phyloP scores from a whole-genome alignment of 2,888 invertebrate genomes.

The Brenthis hecate region DNA sequence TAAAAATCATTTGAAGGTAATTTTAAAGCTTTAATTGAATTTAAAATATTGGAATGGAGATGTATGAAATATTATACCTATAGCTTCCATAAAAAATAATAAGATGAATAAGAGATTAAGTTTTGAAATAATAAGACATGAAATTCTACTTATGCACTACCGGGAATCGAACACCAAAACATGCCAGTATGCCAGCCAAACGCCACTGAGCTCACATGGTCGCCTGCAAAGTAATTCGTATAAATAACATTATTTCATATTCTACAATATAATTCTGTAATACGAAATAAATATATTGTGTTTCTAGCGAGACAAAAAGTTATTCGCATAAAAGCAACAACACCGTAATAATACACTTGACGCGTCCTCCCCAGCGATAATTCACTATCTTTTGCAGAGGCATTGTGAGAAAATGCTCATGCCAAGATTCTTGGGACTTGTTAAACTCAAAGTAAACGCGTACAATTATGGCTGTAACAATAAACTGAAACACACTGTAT shows the following conservation, averaged over 20 bases:
- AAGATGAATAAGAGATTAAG: too few species aligned
- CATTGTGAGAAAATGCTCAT: constrained; percentile 28
- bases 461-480: constrained; percentile 37
- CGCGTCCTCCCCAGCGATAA: constrained; percentile 18
- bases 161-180: too few species aligned
- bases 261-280: neutral
- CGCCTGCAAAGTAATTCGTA: too few species aligned
- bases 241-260: neutral
- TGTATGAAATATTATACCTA: too few species aligned
- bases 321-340: constrained; percentile 7
- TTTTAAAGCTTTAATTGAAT: neutral
- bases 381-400: constrained; percentile 21
- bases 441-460: constrained; percentile 37
- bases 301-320: constrained; percentile 13
- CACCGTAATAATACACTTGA: constrained; percentile 17
- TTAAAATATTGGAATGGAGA: neutral
- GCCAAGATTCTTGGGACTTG: constrained; percentile 36
- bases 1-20: neutral
- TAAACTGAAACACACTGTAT: constrained; percentile 34
- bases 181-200: too few species aligned
- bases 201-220: too few species aligned
- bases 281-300: neutral
- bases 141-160: too few species aligned
- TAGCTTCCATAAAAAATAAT: too few species aligned
- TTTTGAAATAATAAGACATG: too few species aligned